Base-by-base conservation (phyloP, 2,888 invertebrate genomes). In the Xestia ashworthii region DNA sequence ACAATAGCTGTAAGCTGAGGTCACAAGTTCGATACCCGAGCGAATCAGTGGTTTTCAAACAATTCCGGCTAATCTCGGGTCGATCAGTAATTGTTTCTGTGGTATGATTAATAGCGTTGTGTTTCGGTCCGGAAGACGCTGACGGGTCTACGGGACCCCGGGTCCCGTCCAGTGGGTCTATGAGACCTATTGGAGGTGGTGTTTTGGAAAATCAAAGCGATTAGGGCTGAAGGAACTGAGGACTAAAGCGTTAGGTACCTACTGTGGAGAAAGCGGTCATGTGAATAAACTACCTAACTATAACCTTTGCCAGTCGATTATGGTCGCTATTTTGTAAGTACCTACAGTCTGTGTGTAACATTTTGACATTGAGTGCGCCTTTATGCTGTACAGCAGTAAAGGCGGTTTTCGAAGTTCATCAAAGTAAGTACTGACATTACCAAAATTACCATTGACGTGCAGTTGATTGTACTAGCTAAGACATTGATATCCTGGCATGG, bases 161-260 rank as follows among this genome's bases (percentile, higher is more conserved):
- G 38, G 11, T 70, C 41, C 44, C 16, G 16, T 8, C 41, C 44
- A 25, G 16, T 8, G 65, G 73, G 55, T 53, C 25, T 46, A 6
- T 8, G 44, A 55, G 55, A 14, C 44, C 60, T 48, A 38, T 46
- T 14, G 41, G 68, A 85, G 87, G 85, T 87, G 85, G 74, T 82
- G 75, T 80, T 60, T 48, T 76, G 88, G 81, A 87, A 85, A 77
- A 86, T 88, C 87, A 87, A 88, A 87, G 87, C 74, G 80, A 76
- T 86, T 69, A 78, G 64, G 9, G 11, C 44, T 9, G 44, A 44
- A 44, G 44, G 76, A 46, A 12, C 66, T 12, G 55, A 71, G 65
- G 55, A 69, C 55, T 46, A 64, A 50, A 73, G 58, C 55, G 74
- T 74, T 60, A n/a, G n/a, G n/a, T n/a, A n/a, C n/a, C n/a, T n/a